Percentiles rank a stretch among this genome's conserved stretches.
Conservation (phyloP, 92 coral and sea anemone species). For the Zoanthus sansibaricus region DNA sequence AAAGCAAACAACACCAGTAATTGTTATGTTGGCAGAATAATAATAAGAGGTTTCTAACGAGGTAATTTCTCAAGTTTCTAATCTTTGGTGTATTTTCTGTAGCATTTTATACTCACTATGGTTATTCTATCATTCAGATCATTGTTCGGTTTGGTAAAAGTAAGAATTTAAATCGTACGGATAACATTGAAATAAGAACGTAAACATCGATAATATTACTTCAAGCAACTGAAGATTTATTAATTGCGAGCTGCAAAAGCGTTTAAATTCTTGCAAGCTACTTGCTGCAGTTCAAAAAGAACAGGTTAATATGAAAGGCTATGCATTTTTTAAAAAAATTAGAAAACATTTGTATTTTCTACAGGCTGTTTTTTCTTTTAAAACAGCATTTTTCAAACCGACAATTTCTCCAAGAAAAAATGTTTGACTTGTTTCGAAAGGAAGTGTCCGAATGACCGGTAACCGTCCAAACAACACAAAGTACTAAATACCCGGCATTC, state of each 20-base stretch:
- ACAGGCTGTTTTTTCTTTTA: not conserved
- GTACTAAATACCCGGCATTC: no score
- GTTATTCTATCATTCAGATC: not conserved
- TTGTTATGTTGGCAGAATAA: not conserved
- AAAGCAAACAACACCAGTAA: not conserved
- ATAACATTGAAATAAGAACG: not conserved
- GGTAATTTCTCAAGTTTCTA: not conserved
- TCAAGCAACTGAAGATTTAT: not conserved
- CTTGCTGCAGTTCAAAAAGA: not conserved
- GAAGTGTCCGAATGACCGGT: no score
- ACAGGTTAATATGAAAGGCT: no score
- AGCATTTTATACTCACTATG: not conserved
- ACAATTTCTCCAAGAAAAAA: not conserved
- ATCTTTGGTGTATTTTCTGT: not conserved
- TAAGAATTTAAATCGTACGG: not conserved
- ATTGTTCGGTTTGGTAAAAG: not conserved
- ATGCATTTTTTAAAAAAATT: not conserved
- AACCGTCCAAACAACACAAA: no score
- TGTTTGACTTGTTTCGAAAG: not conserved
- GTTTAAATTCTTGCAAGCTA: not conserved
- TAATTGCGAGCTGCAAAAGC: not conserved
- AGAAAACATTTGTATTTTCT: no score
- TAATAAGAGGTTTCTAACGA: conserved; percentile 4
- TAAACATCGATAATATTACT: not conserved
- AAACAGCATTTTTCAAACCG: not conserved